Base-by-base conservation (phyloP, 1,140 invertebrate species). In the Tyrophagus putrescentiae region DNA sequence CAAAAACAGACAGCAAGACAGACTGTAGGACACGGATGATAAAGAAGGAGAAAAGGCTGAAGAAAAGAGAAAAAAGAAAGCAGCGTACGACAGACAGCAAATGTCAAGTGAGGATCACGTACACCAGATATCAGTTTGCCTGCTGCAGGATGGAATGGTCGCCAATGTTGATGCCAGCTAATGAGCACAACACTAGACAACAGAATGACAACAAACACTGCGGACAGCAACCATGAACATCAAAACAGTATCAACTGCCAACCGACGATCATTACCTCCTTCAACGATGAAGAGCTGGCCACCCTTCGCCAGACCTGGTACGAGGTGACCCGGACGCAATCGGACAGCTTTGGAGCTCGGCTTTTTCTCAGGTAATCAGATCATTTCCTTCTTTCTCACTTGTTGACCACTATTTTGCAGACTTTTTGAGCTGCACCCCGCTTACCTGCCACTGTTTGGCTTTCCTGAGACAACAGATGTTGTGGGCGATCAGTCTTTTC, bases 351-450 rank as follows among this genome's bases (percentile, higher is more conserved):
- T 54, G 52, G 52, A 11, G n/a, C 25, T 13, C 32, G 39, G n/a
- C 21, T 54, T 9, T 54, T 54, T 54, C 52, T 54, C 4, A 28
- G 52, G 52, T 54, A n/a, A n/a, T n/a, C n/a, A n/a, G n/a, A n/a
- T 3, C 4, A 13, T 54, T 28, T 54, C 25, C 6, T n/a, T 9
- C 25, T 31, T 32, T 1, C 31, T 54, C 21, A 53, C n/a, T 25
- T 39, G 36, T 39, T 39, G 36, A 39, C 36, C n/a, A n/a, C n/a
- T n/a, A n/a, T n/a, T n/a, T n/a, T 11, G 25, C 25, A 54, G 52
- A 32, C 25, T 54, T 23, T 31, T 54, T 2, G 52, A 54, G 13
- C 39, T 54, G 21, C 52, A 54, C 27, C 28, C 52, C 9, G 28
- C 18, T 11, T 54, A 54, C 39, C 13, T 54, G 25, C 25, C 13